phyloP scores from a whole-genome alignment of 2,113 vertebrate genomes.

The Prochilodus magdalenae region DNA sequence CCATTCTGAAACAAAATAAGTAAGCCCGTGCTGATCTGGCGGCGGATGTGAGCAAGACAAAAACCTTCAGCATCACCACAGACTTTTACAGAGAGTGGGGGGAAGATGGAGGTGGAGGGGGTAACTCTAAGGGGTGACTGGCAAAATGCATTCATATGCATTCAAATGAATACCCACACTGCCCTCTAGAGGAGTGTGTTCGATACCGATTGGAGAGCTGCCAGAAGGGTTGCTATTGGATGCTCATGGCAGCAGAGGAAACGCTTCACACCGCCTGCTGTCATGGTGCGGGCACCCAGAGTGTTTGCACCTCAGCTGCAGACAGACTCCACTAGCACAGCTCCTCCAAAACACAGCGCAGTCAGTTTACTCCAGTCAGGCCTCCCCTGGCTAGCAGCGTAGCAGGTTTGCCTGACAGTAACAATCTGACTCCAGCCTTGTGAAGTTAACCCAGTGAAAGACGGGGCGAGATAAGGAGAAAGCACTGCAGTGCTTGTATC shows the following conservation, averaged over 20 bases:
- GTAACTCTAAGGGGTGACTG: neutral
- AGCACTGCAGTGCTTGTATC: neutral
- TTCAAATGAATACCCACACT: constrained; percentile 32
- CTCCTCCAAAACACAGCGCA: constrained; percentile 7
- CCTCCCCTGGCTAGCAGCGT: neutral
- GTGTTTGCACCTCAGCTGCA: constrained; percentile 2
- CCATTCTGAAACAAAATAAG: constrained; percentile 29
- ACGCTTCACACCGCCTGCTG: neutral
- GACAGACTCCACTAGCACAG: neutral
- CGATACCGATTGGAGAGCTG: neutral
- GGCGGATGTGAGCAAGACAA: neutral
- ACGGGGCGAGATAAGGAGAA: neutral
- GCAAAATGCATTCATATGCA: constrained; percentile 27
- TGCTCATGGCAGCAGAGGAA: neutral
- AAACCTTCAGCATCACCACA: constrained; percentile 19
- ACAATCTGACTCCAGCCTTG: constrained; percentile 11
- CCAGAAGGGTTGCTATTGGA: constrained; percentile 6
- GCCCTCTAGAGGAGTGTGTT: constrained; percentile 37
- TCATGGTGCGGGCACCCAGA: neutral
- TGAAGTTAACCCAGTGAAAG: constrained; percentile 8
- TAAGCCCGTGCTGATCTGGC: constrained; percentile 28
- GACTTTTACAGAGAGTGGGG: neutral
- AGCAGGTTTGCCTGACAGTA: neutral
- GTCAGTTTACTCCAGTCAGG: neutral
- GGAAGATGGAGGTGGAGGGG: constrained; percentile 23